phyloP scores from a whole-genome alignment of 2,888 invertebrate genomes.

The Rotaria magnacalcarata region DNA sequence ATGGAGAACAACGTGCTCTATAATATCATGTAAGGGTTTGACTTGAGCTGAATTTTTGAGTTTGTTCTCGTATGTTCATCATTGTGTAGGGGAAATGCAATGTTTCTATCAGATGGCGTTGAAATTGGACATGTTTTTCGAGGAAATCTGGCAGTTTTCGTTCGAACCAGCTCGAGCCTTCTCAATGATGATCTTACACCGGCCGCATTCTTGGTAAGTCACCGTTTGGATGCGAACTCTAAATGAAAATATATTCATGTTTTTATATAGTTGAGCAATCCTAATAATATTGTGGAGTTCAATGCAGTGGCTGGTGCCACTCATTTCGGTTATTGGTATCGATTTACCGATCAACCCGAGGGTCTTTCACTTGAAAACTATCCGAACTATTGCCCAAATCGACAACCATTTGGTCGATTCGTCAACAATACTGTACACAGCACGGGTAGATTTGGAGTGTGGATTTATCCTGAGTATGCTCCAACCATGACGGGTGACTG shows the following conservation, averaged over 20 bases:
- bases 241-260: not conserved
- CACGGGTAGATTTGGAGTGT: conserved; percentile 40
- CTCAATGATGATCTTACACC: conserved; percentile 44
- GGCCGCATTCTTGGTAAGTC: not conserved
- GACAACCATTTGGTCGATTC: conserved; percentile 40
- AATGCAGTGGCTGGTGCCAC: conserved; percentile 42
- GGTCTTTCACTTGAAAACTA: conserved; percentile 33
- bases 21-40: conserved; percentile 33
- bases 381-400: conserved; percentile 39
- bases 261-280: conserved; percentile 42
- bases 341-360: conserved; percentile 39
- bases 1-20: conserved; percentile 49
- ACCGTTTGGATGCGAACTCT: no score
- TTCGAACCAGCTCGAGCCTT: conserved; percentile 38
- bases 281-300: conserved; percentile 39
- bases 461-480: conserved; percentile 43
- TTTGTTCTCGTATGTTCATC: no score
- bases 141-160: conserved; percentile 43
- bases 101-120: conserved; percentile 47
- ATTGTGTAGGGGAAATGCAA: conserved; percentile 42
- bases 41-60: no score
- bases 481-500: conserved; percentile 37
- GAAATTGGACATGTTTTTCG: conserved; percentile 45
- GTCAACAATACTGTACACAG: conserved; percentile 42
- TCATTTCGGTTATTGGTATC: conserved; percentile 46